Conservation (phyloP, 2,113 vertebrate genomes). For the Nycticebus coucang region DNA sequence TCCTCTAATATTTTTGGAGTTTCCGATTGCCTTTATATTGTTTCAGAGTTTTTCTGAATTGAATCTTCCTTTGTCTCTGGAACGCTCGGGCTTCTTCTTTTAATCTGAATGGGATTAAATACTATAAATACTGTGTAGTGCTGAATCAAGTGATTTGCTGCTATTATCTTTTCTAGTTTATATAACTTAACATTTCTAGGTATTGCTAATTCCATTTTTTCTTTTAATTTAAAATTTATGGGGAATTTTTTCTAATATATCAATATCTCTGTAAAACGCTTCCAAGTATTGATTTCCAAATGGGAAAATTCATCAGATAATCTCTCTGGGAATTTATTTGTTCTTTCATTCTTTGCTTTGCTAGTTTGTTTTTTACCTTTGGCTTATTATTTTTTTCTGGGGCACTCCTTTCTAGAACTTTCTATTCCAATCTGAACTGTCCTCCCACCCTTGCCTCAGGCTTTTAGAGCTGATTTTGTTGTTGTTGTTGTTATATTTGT, state of each 20-base stretch:
- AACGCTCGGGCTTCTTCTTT: neutral
- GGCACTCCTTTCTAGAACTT: neutral
- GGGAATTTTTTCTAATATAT: neutral
- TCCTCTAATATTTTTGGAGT: constrained; percentile 3
- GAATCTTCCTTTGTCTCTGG: neutral
- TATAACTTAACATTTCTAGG: neutral
- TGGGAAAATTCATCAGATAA: neutral
- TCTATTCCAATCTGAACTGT: neutral
- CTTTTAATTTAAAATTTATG: neutral
- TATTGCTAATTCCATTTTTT: constrained; percentile 28
- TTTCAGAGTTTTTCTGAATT: neutral
- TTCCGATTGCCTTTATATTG: constrained; percentile 13
- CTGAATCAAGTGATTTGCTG: neutral
- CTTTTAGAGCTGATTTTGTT: neutral
- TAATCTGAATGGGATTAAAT: neutral
- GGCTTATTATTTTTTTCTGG: neutral
- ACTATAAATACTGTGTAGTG: neutral
- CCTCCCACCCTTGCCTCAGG: rapidly evolving
- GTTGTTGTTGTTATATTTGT: neutral
- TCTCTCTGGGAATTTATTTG: neutral
- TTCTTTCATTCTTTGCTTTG: neutral
- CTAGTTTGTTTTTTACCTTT: neutral
- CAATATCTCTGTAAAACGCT: neutral
- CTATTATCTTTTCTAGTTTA: neutral
- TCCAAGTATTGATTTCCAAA: neutral